Evolutionary conservation across 2,888 invertebrate species (phyloP), one percentile per base, ranked within the genome.

Genomic region (Platynereis dumerilii): DNA sequence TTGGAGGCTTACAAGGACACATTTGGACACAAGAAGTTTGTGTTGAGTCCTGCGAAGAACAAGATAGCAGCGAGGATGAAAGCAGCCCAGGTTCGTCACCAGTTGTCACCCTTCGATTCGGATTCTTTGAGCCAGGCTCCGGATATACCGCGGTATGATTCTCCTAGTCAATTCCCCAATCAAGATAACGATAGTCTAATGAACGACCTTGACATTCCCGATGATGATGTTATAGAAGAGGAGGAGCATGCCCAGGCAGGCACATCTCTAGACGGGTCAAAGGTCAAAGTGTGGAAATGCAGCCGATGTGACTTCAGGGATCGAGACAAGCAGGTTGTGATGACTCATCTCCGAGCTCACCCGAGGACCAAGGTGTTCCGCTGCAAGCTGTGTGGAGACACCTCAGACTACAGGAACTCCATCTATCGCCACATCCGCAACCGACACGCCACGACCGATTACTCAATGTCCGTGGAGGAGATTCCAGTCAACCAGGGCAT

Each of bases 241-340:
- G 48, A 48, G 48, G 48, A 48, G 17, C 20, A 48, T 5, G 10
- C 48, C 5, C 20, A 48, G 7, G 10, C 48, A 10, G 20, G 20
- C n/a, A n/a, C 17, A 28, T 55, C 39, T 29, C 26, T 20, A 20
- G 34, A 2, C 42, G 29, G 3, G 28, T 24, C 42, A 27, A 42
- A 28, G 17, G 39, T 34, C 26, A 73, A 74, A 44, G 70, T 76
- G 0, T 84, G 93, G 91, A 92, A 93, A 82, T 96, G 95, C 85
- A 93, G 93, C 84, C 92, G 92, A 80, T 96, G 95, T 84, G 90
- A 91, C 81, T 94, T 91, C 85, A 57, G 69, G 17, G 70, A 78
- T 52, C 69, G 69, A 1, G 74, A 77, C 52, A 77, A 76, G 56
- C 69, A 75, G n/a, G 73, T 75, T 39, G 78, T 81, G 0, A 67